These are phyloP conservation scores for Metridium senile DNA, from an alignment of 92 coral and sea anemone species.

Conservation along the genomic window DNA sequence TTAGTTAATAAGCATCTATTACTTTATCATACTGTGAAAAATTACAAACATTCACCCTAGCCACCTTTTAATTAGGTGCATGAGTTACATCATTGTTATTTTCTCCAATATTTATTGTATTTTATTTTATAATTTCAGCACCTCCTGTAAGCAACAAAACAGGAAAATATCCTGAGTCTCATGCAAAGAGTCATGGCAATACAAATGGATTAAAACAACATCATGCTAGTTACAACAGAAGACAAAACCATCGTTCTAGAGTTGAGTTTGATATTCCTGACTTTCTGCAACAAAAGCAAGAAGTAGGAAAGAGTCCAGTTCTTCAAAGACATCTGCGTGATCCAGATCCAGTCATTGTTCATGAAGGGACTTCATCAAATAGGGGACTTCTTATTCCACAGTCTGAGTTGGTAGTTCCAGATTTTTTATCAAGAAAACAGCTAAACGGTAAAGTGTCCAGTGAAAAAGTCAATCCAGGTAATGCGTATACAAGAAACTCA, in stretches of 20 bases:
- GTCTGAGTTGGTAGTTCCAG: slow-evolving; percentile 76
- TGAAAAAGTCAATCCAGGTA: background rate
- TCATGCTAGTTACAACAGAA: slow-evolving; percentile 27
- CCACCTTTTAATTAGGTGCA: too few relatives aligned
- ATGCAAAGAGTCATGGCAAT: slow-evolving; percentile 32
- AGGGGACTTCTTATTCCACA: slow-evolving; percentile 70
- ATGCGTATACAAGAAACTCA: background rate
- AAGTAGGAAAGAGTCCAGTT: slow-evolving; percentile 51
- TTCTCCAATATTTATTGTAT: too few relatives aligned
- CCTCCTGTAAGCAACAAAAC: slow-evolving; percentile 37
- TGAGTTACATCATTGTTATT: too few relatives aligned
- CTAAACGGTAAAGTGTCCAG: slow-evolving; percentile 14
- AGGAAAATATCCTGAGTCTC: slow-evolving; percentile 39
- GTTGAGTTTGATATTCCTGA: slow-evolving; percentile 80
- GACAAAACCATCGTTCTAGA: slow-evolving; percentile 51
- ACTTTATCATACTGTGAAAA: too few relatives aligned
- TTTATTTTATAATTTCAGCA: slow-evolving; percentile 9
- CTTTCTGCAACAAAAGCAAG: slow-evolving; percentile 63
- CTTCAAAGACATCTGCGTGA: slow-evolving; percentile 66
- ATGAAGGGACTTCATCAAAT: slow-evolving; percentile 33
- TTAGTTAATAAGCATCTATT: too few relatives aligned
- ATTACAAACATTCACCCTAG: too few relatives aligned
- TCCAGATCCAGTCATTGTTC: slow-evolving; percentile 53
- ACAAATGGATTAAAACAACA: slow-evolving; percentile 36
- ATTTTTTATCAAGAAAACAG: slow-evolving; percentile 46